Conservation (phyloP, 2,113 vertebrate species). For the Microtus oregoni region DNA sequence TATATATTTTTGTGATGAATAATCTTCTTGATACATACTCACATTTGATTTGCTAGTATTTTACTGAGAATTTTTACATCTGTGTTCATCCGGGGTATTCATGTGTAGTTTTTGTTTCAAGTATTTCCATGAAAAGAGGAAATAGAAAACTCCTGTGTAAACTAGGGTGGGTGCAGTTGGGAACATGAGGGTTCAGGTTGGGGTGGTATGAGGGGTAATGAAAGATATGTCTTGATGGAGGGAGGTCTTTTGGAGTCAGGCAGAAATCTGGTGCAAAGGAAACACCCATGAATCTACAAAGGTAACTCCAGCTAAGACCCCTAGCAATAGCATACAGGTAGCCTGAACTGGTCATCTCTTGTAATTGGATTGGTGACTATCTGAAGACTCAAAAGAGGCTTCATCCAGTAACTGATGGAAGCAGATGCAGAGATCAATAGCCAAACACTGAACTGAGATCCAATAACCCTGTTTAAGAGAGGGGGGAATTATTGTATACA, state of each 20-base stretch:
- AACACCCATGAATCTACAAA: neutral
- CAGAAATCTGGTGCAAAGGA: neutral
- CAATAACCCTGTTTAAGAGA: too few species aligned
- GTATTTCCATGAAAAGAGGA: too few species aligned
- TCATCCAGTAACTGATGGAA: too few species aligned
- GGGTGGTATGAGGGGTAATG: neutral
- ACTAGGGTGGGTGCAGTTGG: neutral
- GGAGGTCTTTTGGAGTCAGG: neutral
- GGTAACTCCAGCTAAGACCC: neutral
- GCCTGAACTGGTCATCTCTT: too few species aligned
- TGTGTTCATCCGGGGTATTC: neutral
- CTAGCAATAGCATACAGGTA: neutral
- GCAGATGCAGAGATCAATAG: too few species aligned
- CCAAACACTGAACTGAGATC: too few species aligned
- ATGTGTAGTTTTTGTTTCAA: neutral
- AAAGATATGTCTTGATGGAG: neutral
- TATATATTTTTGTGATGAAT: neutral
- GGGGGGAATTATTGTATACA: too few species aligned
- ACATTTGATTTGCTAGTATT: neutral
- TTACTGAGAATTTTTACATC: neutral
- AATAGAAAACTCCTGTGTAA: neutral
- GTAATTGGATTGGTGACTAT: too few species aligned
- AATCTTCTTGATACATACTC: neutral
- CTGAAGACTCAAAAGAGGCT: too few species aligned
- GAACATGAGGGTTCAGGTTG: neutral